These are phyloP conservation scores for Pipistrellus kuhlii DNA, from an alignment of 2,797 vertebrate genomes.

Conservation along the genomic window DNA sequence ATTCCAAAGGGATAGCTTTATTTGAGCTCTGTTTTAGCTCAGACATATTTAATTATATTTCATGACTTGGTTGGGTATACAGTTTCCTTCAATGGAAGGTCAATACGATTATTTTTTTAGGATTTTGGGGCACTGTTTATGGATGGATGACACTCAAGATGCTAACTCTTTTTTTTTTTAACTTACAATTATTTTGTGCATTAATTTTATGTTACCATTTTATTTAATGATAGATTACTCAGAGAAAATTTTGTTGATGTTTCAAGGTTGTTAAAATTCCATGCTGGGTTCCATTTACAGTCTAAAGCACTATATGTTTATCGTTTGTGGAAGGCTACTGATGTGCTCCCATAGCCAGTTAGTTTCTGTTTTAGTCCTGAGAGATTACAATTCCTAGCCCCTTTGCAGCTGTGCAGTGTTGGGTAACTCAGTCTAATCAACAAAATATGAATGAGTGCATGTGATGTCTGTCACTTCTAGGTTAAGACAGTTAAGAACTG, in stretches of 20 bases:
- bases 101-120: slow-evolving; percentile 58
- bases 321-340: neutral
- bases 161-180: neutral
- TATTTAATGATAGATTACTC: slow-evolving; percentile 19
- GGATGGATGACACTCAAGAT: slow-evolving; percentile 17
- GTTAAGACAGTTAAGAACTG: neutral
- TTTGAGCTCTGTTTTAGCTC: slow-evolving; percentile 54
- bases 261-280: slow-evolving; percentile 49
- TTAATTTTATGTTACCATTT: slow-evolving; percentile 49
- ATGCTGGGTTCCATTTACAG: neutral
- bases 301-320: neutral
- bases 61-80: slow-evolving; percentile 40
- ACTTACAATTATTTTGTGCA: neutral
- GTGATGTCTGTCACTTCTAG: neutral
- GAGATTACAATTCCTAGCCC: neutral
- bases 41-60: slow-evolving; percentile 61
- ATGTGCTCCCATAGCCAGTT: neutral
- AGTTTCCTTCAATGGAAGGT: slow-evolving; percentile 59
- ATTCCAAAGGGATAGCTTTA: slow-evolving; percentile 21
- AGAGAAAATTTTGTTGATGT: slow-evolving; percentile 61
- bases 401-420: neutral
- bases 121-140: neutral
- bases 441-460: neutral
- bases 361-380: neutral
- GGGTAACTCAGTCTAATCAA: neutral